Percentiles rank a stretch among this genome's conserved stretches.
Evolutionary conservation across 2,797 vertebrate genomes (phyloP).

Genomic region (Enteromius fasciolatus): DNA sequence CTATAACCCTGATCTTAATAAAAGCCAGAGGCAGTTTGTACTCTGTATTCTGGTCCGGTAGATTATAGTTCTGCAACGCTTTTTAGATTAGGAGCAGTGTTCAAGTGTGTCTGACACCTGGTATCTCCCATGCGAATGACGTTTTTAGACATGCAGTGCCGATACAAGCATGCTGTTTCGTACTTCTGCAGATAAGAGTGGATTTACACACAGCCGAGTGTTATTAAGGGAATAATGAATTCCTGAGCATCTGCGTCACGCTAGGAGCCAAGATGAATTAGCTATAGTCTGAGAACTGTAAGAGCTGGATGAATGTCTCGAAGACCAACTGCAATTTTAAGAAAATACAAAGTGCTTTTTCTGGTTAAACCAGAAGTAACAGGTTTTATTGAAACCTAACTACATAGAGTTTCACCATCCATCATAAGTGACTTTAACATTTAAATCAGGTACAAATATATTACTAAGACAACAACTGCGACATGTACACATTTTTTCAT

Average conservation of each 20-base stretch:
- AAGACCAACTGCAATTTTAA: too few species aligned
- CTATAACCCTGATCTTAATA: constrained; percentile 1
- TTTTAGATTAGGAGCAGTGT: background rate
- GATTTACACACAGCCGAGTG: constrained; percentile 6
- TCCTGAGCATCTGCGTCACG: background rate
- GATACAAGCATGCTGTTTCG: background rate
- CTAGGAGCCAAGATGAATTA: background rate
- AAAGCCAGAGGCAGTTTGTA: background rate
- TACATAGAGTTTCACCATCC: background rate
- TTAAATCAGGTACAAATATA: background rate
- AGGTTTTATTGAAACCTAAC: background rate
- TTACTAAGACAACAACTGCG: background rate
- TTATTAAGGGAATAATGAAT: constrained; percentile 8
- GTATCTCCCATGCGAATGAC: background rate
- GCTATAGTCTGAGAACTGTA: background rate
- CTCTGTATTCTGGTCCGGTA: background rate
- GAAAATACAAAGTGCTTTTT: background rate
- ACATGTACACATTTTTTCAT: background rate
- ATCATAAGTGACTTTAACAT: background rate
- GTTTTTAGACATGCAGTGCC: background rate
- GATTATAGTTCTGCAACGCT: background rate
- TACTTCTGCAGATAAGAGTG: constrained; percentile 1
- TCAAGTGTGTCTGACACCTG: background rate
- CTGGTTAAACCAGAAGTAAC: background rate
- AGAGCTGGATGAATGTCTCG: too few species aligned